Percentiles rank a stretch among this genome's conserved stretches.
phyloP scores from a whole-genome alignment of 2,797 vertebrate species.

The Capromys pilorides region DNA sequence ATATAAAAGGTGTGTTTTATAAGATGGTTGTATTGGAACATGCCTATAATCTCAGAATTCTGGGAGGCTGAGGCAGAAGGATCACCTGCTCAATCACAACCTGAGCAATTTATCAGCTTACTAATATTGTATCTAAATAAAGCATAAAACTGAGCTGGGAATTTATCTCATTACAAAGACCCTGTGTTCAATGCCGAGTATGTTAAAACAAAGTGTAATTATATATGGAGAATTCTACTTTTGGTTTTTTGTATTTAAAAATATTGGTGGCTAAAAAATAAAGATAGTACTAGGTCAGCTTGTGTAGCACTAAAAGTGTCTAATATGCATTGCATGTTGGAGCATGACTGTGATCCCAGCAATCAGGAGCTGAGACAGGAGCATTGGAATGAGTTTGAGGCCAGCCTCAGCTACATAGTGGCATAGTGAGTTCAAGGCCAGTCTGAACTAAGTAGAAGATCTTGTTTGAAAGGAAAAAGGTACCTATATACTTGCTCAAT shows the following conservation, averaged over 20 bases:
- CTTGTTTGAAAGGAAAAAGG: neutral
- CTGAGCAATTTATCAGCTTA: neutral
- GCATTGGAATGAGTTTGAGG: too few species aligned
- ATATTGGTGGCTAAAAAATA: neutral
- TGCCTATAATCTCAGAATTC: neutral
- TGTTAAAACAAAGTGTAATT: neutral
- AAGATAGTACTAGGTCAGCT: neutral
- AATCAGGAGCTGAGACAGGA: too few species aligned
- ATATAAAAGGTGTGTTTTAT: neutral
- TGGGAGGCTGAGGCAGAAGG: neutral
- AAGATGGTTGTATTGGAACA: neutral
- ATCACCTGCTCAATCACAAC: neutral
- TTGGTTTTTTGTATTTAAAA: constrained; percentile 21
- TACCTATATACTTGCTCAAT: neutral
- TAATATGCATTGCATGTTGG: neutral
- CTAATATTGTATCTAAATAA: neutral
- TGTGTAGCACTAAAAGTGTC: neutral
- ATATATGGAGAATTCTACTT: neutral
- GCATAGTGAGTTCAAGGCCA: too few species aligned
- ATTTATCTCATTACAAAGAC: neutral
- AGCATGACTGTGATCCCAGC: neutral
- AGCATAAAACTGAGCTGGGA: neutral
- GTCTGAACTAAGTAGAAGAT: too few species aligned
- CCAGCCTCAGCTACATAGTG: too few species aligned
- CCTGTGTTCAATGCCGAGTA: neutral